These are phyloP conservation scores for Portunus trituberculatus DNA, from an alignment of 1,140 invertebrate species.

Conservation along the genomic window DNA sequence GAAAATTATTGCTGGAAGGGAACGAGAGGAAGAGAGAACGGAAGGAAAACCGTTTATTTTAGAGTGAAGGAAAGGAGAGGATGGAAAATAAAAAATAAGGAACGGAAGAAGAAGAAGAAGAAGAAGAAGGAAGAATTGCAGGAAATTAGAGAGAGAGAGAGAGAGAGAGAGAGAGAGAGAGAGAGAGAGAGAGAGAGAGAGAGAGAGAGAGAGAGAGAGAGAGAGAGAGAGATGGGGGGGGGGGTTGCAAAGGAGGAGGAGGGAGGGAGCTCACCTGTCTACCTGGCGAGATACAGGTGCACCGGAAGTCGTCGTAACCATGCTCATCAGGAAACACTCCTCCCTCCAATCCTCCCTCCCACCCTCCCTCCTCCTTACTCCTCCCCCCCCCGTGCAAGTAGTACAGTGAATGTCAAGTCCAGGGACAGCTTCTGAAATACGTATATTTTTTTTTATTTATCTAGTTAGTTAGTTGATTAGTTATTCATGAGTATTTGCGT, in stretches of 20 bases:
- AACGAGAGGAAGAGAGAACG: not conserved
- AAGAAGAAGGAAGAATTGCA: too few relatives aligned
- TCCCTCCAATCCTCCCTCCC: not conserved
- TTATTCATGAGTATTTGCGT: too few relatives aligned
- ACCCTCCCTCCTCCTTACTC: not conserved
- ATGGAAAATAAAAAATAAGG: too few relatives aligned
- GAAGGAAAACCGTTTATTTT: not conserved
- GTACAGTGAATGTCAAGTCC: not conserved
- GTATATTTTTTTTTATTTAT: too few relatives aligned
- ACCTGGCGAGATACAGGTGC: not conserved
- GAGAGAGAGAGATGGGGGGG: not conserved
- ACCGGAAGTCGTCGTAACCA: constrained; percentile 5
- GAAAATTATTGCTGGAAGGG: not conserved
- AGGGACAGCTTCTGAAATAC: not conserved
- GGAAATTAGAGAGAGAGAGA: not conserved
- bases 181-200: too few relatives aligned
- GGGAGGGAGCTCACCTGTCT: not conserved
- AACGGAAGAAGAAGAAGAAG: too few relatives aligned
- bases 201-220: too few relatives aligned
- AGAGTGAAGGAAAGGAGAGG: too few relatives aligned
- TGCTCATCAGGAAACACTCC: constrained; percentile 20
- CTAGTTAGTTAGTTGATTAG: too few relatives aligned
- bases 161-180: not conserved
- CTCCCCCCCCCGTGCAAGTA: not conserved
- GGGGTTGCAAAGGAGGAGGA: not conserved